Evolutionary conservation across 1,140 invertebrate species (phyloP).

Genomic region (Ephestia elutella): DNA sequence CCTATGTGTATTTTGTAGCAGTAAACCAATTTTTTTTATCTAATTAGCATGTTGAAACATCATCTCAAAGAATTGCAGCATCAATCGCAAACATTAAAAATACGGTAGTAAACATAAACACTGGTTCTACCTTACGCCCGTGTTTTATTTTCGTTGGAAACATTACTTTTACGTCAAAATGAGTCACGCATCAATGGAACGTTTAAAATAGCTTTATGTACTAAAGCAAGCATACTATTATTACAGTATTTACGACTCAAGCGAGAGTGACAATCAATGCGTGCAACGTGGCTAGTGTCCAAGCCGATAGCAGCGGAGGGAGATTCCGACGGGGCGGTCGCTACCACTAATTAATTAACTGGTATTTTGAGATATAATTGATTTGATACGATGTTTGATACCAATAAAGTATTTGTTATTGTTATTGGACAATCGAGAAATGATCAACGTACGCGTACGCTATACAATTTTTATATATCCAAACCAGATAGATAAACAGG

Average conservation of each 20-base stretch:
- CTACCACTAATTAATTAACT: not conserved
- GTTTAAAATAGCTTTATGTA: constrained; percentile 4
- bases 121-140: not conserved
- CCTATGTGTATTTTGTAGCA: too few species aligned
- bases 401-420: not conserved
- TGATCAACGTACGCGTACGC: too few species aligned
- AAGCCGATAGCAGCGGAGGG: not conserved
- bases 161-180: not conserved
- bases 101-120: not conserved
- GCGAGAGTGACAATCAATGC: not conserved
- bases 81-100: not conserved
- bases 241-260: not conserved
- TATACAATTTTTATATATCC: too few species aligned
- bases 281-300: not conserved
- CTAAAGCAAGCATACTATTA: constrained; percentile 2
- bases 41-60: too few species aligned
- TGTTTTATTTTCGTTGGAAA: not conserved
- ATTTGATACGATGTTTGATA: too few species aligned
- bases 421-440: too few species aligned
- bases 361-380: not conserved
- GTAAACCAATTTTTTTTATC: too few species aligned
- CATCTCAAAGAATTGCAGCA: not conserved
- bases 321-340: not conserved
- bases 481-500: too few species aligned
- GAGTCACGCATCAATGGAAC: constrained; percentile 4